Evolutionary conservation across 2,888 invertebrate species (phyloP).

Genomic region (Willowsia nigromaculata): DNA sequence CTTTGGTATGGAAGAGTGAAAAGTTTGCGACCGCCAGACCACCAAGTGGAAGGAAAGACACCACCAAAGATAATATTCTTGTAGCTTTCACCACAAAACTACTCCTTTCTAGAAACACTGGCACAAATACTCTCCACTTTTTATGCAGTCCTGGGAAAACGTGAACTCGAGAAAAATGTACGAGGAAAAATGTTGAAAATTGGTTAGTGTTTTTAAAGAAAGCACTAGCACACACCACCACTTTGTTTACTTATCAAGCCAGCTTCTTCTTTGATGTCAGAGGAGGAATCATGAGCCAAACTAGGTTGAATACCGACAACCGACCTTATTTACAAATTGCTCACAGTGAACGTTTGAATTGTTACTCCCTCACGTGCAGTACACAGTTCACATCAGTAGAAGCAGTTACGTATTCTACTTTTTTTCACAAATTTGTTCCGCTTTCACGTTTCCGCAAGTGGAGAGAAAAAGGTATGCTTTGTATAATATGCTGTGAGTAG

Average conservation of each 20-base stretch:
- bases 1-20: too few relatives aligned
- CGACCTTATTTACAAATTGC: neutral
- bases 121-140: too few relatives aligned
- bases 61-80: too few relatives aligned
- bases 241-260: neutral
- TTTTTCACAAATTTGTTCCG: too few relatives aligned
- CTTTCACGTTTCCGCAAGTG: neutral
- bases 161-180: neutral
- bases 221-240: neutral
- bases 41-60: too few relatives aligned
- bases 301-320: neutral
- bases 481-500: neutral
- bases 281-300: neutral
- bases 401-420: neutral
- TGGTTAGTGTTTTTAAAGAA: neutral
- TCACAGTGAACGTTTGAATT: neutral
- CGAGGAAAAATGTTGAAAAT: neutral
- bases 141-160: too few relatives aligned
- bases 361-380: slow-evolving; percentile 34
- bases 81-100: too few relatives aligned
- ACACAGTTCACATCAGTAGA: neutral
- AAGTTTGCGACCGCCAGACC: too few relatives aligned
- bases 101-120: too few relatives aligned
- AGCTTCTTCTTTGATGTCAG: neutral
- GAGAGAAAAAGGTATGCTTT: neutral